Percentiles rank a stretch among this genome's conserved stretches.
Conservation (phyloP, 2,797 vertebrate species). For the Poeciliopsis turneri region DNA sequence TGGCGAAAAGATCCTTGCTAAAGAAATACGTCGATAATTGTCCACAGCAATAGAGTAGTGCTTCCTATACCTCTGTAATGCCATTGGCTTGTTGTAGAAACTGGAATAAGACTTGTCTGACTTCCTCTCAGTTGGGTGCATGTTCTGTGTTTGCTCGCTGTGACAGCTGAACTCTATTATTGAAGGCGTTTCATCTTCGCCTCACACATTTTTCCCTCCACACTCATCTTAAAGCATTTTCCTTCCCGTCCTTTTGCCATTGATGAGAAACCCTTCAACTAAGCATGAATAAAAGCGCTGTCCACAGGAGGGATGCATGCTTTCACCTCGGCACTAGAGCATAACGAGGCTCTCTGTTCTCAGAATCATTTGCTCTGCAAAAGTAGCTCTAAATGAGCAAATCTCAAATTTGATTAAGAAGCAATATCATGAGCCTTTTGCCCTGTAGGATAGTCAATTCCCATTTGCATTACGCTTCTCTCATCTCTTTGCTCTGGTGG, state of each 20-base stretch:
- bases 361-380: conserved; percentile 21
- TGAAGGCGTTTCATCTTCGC: conserved; percentile 25
- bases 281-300: conserved; percentile 26
- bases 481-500: background rate
- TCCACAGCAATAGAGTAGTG: background rate
- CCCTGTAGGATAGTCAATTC: conserved; percentile 10
- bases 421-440: conserved; percentile 22
- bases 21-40: background rate
- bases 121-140: background rate
- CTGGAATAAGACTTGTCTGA: background rate
- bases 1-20: background rate
- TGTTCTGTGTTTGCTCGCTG: background rate
- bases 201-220: conserved; percentile 22
- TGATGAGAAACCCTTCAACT: conserved; percentile 29
- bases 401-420: conserved; percentile 26
- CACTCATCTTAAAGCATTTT: conserved; percentile 9
- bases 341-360: conserved; percentile 33
- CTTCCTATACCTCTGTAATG: background rate
- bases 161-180: conserved; percentile 9
- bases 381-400: conserved; percentile 30
- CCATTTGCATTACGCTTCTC: conserved; percentile 17
- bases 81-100: background rate
- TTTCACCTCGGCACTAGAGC: conserved; percentile 14
- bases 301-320: conserved; percentile 18
- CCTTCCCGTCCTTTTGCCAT: conserved; percentile 11